Conservation (phyloP, 2,888 invertebrate species). For the Tethea ocularis region DNA sequence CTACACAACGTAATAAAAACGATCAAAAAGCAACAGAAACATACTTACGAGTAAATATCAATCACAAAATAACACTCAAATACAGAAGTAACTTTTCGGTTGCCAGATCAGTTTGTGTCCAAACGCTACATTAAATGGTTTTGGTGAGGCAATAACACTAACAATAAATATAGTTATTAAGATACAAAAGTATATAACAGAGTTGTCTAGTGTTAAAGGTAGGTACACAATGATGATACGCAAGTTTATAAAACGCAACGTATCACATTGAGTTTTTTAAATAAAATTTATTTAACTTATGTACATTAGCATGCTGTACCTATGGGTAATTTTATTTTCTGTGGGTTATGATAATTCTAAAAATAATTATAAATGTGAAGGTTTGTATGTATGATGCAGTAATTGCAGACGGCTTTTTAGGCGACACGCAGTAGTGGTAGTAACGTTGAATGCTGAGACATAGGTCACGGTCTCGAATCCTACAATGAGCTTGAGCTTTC, state of each 20-base stretch:
- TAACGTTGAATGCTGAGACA: too few relatives aligned
- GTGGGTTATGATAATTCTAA: too few relatives aligned
- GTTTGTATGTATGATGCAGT: too few relatives aligned
- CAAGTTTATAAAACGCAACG: not conserved
- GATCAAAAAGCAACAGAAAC: not conserved
- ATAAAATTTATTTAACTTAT: too few relatives aligned
- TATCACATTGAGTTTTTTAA: too few relatives aligned
- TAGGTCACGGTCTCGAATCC: too few relatives aligned
- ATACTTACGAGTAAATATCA: not conserved
- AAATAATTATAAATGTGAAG: too few relatives aligned
- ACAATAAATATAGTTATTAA: slow-evolving; percentile 45
- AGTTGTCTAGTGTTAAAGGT: not conserved
- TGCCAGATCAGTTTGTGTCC: slow-evolving; percentile 28
- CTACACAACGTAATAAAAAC: not conserved
- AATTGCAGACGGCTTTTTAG: too few relatives aligned
- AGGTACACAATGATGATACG: not conserved
- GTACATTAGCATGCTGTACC: too few relatives aligned
- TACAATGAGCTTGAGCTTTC: too few relatives aligned
- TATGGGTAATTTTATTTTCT: too few relatives aligned
- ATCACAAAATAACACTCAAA: slow-evolving; percentile 26
- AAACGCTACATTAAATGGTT: slow-evolving; percentile 37
- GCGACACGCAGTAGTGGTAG: too few relatives aligned
- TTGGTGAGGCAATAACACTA: slow-evolving; percentile 30
- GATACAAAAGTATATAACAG: slow-evolving; percentile 34
- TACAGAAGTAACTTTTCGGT: slow-evolving; percentile 16